Evolutionary conservation across 2,113 vertebrate species (phyloP).

Genomic region (Sturnus vulgaris): DNA sequence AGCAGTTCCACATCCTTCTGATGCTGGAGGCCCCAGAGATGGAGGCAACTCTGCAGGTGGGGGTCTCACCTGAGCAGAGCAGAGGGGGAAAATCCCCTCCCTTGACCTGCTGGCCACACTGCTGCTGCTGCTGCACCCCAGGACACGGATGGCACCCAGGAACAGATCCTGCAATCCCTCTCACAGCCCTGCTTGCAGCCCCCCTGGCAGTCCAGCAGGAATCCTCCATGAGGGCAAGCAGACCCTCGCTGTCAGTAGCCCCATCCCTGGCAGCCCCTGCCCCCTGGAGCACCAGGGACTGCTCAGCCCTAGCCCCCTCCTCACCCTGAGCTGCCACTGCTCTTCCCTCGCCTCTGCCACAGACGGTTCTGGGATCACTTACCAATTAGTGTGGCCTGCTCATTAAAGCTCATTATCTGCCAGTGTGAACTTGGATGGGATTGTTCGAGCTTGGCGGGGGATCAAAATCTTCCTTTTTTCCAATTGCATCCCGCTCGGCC

Average conservation of each 20-base stretch:
- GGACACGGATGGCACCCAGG: not conserved
- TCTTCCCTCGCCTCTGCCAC: slow-evolving; percentile 14
- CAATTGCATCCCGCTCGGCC: not conserved
- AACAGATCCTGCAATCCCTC: not conserved
- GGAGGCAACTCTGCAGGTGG: not conserved
- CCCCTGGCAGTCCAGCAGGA: not conserved
- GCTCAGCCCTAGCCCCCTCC: not conserved
- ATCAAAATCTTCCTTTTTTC: slow-evolving; percentile 28
- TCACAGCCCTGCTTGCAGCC: not conserved
- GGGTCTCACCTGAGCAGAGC: not conserved
- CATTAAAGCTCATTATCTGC: slow-evolving; percentile 64
- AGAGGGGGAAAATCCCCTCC: not conserved
- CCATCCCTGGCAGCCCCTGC: not conserved
- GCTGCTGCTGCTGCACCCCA: not conserved
- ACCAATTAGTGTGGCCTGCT: slow-evolving; percentile 58
- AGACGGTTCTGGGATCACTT: slow-evolving; percentile 45
- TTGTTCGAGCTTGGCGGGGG: not conserved
- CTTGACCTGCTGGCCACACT: not conserved
- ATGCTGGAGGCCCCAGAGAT: not conserved
- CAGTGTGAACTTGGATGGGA: slow-evolving; percentile 47
- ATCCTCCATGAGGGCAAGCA: not conserved
- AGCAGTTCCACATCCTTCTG: not conserved
- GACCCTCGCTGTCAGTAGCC: not conserved
- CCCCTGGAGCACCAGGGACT: not conserved
- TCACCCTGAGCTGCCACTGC: not conserved